phyloP scores from a whole-genome alignment of 2,113 vertebrate genomes.

The Muntiacus muntjak region DNA sequence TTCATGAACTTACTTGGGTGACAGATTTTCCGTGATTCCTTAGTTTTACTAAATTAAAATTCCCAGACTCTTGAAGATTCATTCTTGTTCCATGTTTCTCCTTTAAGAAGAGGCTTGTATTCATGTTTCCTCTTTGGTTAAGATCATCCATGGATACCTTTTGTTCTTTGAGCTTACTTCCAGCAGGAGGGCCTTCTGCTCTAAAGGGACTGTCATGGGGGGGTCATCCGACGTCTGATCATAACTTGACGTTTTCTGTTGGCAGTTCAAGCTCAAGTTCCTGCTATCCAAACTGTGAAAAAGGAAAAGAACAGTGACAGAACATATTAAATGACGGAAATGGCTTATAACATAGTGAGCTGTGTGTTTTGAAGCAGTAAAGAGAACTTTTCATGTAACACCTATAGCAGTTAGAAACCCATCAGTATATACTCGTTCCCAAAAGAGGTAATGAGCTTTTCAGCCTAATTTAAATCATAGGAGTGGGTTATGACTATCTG shows the following conservation, averaged over 20 bases:
- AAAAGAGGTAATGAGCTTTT: not conserved
- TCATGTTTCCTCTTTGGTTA: not conserved
- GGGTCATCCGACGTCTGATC: rapidly evolving
- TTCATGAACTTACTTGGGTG: not conserved
- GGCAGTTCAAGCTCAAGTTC: not conserved
- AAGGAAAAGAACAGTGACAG: not conserved
- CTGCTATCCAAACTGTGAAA: not conserved
- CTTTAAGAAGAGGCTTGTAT: not conserved
- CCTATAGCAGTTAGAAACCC: not conserved
- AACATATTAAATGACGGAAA: not conserved
- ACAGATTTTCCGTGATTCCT: not conserved
- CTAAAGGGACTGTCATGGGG: no score
- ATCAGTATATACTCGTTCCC: not conserved
- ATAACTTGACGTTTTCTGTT: not conserved
- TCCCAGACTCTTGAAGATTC: not conserved
- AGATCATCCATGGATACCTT: not conserved
- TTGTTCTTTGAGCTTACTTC: not conserved
- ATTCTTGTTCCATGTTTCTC: not conserved
- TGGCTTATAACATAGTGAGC: not conserved
- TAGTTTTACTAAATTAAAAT: not conserved
- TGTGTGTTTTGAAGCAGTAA: not conserved
- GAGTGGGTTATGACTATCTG: not conserved
- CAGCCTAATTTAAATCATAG: not conserved
- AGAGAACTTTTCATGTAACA: not conserved
- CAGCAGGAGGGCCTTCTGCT: not conserved